These are phyloP conservation scores for Cerastis rubricosa DNA, from an alignment of 2,888 invertebrate genomes.

Conservation along the genomic window DNA sequence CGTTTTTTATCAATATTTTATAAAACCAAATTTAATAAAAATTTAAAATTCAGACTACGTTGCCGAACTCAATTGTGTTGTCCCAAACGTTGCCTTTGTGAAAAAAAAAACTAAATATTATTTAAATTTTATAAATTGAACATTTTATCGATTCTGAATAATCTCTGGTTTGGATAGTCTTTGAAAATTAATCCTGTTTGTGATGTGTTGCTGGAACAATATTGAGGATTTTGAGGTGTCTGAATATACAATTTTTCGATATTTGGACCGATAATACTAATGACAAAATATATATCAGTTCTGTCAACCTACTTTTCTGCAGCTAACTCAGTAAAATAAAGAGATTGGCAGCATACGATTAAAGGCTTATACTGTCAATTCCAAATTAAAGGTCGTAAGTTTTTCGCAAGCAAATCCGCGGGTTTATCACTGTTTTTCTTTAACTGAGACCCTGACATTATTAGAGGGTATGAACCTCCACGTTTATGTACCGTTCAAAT, in stretches of 20 bases:
- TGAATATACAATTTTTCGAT: neutral
- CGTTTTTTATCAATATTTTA: no score
- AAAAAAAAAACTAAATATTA: no score
- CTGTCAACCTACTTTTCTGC: neutral
- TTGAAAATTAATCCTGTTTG: no score
- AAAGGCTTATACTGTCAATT: slow-evolving; percentile 3
- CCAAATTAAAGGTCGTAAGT: neutral
- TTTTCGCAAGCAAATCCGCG: slow-evolving; percentile 4
- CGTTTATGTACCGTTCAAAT: slow-evolving; percentile 9
- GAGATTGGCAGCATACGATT: slow-evolving; percentile 15
- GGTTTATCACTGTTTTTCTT: neutral
- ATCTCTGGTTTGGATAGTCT: no score
- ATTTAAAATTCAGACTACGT: no score
- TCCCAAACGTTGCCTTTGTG: no score
- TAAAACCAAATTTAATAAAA: no score
- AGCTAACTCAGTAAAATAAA: slow-evolving; percentile 1
- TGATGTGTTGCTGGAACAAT: no score
- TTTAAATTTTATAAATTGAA: no score
- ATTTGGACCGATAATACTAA: no score
- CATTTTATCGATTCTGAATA: neutral
- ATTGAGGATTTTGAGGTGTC: no score
- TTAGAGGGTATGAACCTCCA: slow-evolving; percentile 8
- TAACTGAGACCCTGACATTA: slow-evolving; percentile 24
- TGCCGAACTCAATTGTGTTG: no score
- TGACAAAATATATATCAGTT: neutral